Evolutionary conservation across 2,888 invertebrate genomes (phyloP).

Genomic region (Rhopalosiphum nymphaeae): DNA sequence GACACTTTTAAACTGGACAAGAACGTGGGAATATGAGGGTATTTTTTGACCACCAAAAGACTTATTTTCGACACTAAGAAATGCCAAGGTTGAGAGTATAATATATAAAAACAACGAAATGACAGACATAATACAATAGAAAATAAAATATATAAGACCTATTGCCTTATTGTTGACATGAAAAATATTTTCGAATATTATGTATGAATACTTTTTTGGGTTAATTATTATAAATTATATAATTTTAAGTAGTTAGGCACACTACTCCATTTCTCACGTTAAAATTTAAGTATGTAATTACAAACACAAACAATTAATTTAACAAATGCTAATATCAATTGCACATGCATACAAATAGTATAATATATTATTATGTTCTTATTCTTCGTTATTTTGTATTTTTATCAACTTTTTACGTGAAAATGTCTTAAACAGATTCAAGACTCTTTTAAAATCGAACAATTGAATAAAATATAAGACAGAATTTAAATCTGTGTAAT

Average conservation of each 20-base stretch:
- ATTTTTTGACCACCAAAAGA: neutral
- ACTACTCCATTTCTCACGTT: neutral
- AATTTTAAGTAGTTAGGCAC: neutral
- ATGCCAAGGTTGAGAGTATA: neutral
- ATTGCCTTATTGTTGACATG: constrained; percentile 7
- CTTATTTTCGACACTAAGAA: neutral
- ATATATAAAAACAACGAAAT: constrained; percentile 20
- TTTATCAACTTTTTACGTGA: neutral
- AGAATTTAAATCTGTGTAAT: neutral
- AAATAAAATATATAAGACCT: neutral
- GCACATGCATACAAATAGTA: neutral
- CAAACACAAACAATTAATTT: neutral
- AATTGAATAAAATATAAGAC: neutral
- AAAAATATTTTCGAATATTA: neutral
- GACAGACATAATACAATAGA: constrained; percentile 19
- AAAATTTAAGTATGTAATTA: neutral
- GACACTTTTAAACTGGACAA: neutral
- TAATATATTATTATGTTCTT: neutral
- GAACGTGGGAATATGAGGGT: neutral
- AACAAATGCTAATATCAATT: neutral
- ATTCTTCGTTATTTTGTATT: neutral
- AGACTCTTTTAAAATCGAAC: neutral
- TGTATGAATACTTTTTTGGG: neutral
- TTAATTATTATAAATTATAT: neutral
- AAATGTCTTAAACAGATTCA: constrained; percentile 6